A percentile compares a stretch with the other conserved stretches of the same genome.
These are phyloP conservation scores for Hydrozoanthus tunicans DNA, from an alignment of 64 coral and sea anemone species.

Conservation along the genomic window DNA sequence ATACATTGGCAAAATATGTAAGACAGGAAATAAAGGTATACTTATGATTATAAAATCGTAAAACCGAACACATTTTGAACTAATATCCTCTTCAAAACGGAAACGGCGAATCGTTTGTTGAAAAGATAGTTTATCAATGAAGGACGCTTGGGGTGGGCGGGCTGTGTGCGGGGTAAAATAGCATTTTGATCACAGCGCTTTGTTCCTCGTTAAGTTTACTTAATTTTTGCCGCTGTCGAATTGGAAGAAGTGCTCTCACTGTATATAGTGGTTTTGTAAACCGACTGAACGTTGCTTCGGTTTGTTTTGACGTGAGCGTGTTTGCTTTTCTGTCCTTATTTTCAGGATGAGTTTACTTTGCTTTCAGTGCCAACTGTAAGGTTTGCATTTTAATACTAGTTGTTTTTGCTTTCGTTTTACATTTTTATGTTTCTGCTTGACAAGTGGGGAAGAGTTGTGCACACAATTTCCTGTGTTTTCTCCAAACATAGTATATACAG, in stretches of 20 bases:
- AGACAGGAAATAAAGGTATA: constrained; percentile 41
- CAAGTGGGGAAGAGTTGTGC: constrained; percentile 36
- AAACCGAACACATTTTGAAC: constrained; percentile 17
- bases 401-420: constrained; percentile 32
- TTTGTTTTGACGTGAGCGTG: background rate
- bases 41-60: constrained; percentile 33
- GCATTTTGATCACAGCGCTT: constrained; percentile 21
- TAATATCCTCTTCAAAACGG: constrained; percentile 57
- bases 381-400: constrained; percentile 31
- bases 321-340: background rate
- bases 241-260: background rate
- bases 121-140: constrained; percentile 46
- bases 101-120: constrained; percentile 42
- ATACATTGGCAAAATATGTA: background rate
- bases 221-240: constrained; percentile 7
- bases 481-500: constrained; percentile 45
- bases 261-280: constrained; percentile 10
- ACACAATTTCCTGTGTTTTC: constrained; percentile 63
- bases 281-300: background rate
- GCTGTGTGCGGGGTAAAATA: constrained; percentile 12
- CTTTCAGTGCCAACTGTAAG: constrained; percentile 3
- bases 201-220: constrained; percentile 28
- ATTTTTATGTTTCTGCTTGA: constrained; percentile 54
- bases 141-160: constrained; percentile 48
- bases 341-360: constrained; percentile 35